Base-by-base conservation (phyloP, 2,113 vertebrate species). In the Ranitomeya imitator region DNA sequence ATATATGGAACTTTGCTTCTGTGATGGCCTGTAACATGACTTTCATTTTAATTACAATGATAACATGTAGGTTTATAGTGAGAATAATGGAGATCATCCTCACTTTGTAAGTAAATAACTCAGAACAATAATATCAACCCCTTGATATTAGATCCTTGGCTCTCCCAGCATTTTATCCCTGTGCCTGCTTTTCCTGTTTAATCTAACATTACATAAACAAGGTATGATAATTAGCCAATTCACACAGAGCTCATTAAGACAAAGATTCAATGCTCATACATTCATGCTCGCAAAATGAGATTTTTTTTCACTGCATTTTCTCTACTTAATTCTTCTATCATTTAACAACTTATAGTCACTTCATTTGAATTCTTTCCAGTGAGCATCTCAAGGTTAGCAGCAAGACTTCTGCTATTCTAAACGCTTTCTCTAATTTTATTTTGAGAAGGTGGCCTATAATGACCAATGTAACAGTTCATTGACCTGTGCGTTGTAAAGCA, bases 401-500 rank as follows among this genome's bases (percentile, higher is more conserved):
- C 51, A 67, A 85, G 73, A 65, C 79, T 74, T 55, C 80, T 88
- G 87, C 7, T 83, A 54, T 77, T 88, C 87, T 88, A 83, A 88
- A 85, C 74, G 59, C 81, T 69, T 85, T 59, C n/a, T 26, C 73
- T 79, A 88, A 85, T 79, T 73, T 88, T 61, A 23, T 67, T 69
- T 81, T 85, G 81, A 79, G 79, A 79, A 88, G 87, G 87, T 88
- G 73, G 81, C 87, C 73, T 69, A 12, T 85, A 89, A 89, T 89
- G 87, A 69, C 87, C 82, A 69, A 89, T 89, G 87, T 85, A 89
- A 89, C 87, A 89, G 87, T 89, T 85, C 87, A 89, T 23, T 89
- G 87, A 85, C 87, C 87, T 89, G 82, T 89, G 60, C 73, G 69
- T 77, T 79, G 59, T 65, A 79, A 89, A 89, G 82, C 63, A 21